Percentiles rank a stretch among this genome's conserved stretches.
Evolutionary conservation across 2,113 vertebrate species (phyloP).

Genomic region (Cyphomyrus discorhynchus): DNA sequence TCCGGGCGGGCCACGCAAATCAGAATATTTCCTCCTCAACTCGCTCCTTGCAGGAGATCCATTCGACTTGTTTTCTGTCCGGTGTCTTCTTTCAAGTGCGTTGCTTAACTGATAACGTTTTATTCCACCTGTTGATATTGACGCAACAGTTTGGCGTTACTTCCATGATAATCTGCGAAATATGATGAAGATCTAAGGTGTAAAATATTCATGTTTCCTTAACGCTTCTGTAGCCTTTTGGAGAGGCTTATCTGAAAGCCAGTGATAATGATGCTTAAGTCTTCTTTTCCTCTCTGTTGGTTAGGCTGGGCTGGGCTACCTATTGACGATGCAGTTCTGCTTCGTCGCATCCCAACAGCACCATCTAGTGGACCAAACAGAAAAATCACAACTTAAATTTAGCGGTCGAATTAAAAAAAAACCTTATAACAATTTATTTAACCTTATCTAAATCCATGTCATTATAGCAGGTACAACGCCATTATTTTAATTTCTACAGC

Average conservation of each 20-base stretch:
- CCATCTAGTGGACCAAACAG: conserved; percentile 3
- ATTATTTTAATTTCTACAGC: neutral
- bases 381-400: neutral
- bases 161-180: conserved; percentile 7
- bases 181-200: neutral
- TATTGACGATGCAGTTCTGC: neutral
- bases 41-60: neutral
- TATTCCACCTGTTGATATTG: conserved; percentile 6
- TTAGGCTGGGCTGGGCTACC: neutral
- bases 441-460: neutral
- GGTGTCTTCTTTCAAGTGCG: neutral
- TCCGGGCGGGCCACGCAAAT: too few relatives aligned
- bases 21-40: neutral
- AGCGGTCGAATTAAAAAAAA: neutral
- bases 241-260: conserved; percentile 1
- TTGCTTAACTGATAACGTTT: neutral
- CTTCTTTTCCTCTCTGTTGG: neutral
- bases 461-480: neutral
- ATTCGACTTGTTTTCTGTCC: neutral
- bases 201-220: conserved; percentile 12
- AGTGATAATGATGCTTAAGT: neutral
- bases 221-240: neutral
- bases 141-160: conserved; percentile 5
- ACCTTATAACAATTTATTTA: neutral
- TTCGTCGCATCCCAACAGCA: conserved; percentile 3